A percentile compares a stretch with the other conserved stretches of the same genome.
Conservation (phyloP, 2,797 vertebrate species). For the Nyctibius grandis region DNA sequence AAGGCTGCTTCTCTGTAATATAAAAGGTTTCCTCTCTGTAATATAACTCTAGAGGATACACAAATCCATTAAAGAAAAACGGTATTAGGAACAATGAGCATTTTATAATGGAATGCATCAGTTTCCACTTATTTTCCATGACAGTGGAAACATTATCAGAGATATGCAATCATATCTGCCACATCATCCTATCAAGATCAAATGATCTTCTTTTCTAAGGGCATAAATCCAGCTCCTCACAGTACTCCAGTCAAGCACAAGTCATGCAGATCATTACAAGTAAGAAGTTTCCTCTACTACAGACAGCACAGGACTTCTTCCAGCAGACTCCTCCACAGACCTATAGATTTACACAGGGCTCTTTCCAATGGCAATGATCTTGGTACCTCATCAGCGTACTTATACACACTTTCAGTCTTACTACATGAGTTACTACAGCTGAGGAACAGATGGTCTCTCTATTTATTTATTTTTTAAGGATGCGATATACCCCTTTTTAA, state of each 20-base stretch:
- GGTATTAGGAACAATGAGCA: not conserved
- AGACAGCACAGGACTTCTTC: not conserved
- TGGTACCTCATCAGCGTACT: not conserved
- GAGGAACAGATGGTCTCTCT: not conserved
- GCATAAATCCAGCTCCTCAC: not conserved
- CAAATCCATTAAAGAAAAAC: not conserved
- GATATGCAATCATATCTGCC: not conserved
- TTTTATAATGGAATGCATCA: not conserved
- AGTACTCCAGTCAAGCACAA: not conserved
- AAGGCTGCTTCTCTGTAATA: not conserved
- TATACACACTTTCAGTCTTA: not conserved
- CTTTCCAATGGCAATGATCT: not conserved
- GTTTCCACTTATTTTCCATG: not conserved
- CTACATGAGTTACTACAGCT: not conserved
- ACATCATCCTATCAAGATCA: not conserved
- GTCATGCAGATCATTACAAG: not conserved
- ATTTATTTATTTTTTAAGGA: not conserved
- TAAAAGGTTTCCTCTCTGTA: not conserved
- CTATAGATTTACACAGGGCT: not conserved
- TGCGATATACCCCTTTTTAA: not conserved
- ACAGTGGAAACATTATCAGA: not conserved
- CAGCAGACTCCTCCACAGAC: not conserved
- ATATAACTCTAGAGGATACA: not conserved
- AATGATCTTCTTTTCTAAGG: not conserved
- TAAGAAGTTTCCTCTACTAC: not conserved